phyloP scores from a whole-genome alignment of 2,888 invertebrate genomes.

The Trypoxylon attenuatum region DNA sequence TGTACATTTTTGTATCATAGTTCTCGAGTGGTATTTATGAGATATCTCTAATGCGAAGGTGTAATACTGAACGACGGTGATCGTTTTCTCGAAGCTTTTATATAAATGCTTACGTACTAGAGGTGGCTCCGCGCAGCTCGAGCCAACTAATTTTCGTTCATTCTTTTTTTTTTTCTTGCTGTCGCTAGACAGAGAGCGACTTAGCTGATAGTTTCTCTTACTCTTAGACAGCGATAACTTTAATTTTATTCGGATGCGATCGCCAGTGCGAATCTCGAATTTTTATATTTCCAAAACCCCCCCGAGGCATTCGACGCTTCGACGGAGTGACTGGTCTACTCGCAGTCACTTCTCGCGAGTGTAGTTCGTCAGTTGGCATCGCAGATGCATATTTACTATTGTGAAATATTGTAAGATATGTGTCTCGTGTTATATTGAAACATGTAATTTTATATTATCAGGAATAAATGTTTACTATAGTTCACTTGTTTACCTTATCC shows the following conservation, averaged over 20 bases:
- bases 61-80: constrained; percentile 25
- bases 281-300: not conserved
- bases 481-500: too few species aligned
- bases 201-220: not conserved
- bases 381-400: constrained; percentile 46
- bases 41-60: constrained; percentile 35
- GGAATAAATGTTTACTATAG: constrained; percentile 64
- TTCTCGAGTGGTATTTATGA: constrained; percentile 67
- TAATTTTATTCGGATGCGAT: too few species aligned
- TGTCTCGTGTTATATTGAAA: constrained; percentile 66
- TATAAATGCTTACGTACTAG: constrained; percentile 3
- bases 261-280: too few species aligned
- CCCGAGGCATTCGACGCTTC: too few species aligned
- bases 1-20: constrained; percentile 73
- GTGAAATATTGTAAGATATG: constrained; percentile 73
- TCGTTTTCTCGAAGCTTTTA: constrained; percentile 6
- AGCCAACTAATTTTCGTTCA: not conserved
- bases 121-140: too few species aligned
- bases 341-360: not conserved
- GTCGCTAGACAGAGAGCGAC: not conserved
- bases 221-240: too few species aligned
- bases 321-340: too few species aligned
- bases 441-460: constrained; percentile 72
- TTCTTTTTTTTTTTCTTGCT: not conserved
- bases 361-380: constrained; percentile 8